Evolutionary conservation across 2,113 vertebrate genomes (phyloP).

Genomic region (Otolemur garnettii): DNA sequence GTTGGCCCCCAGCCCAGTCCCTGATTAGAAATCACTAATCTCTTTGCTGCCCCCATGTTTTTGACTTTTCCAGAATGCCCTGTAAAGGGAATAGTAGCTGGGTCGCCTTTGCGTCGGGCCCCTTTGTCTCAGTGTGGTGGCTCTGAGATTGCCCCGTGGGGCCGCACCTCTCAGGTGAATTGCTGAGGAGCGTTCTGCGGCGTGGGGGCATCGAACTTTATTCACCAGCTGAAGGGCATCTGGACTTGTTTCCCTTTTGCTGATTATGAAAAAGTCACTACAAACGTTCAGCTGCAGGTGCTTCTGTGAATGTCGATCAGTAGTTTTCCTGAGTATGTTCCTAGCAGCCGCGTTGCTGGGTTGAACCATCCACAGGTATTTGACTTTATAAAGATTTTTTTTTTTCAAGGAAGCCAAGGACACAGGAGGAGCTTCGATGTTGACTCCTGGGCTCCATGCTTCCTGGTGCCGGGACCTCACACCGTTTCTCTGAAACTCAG

Average conservation of each 20-base stretch:
- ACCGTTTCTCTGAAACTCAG: background rate
- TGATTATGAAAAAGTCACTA: background rate
- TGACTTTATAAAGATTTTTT: background rate
- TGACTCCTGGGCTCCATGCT: background rate
- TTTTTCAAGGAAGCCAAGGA: background rate
- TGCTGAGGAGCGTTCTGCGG: background rate
- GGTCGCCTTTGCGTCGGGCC: background rate
- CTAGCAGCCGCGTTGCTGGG: background rate
- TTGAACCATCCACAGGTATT: background rate
- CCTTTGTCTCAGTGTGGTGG: background rate
- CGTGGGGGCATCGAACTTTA: background rate
- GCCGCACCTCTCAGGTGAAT: background rate
- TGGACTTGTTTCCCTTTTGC: background rate
- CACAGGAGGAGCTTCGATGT: background rate
- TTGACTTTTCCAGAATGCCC: background rate
- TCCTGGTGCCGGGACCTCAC: background rate
- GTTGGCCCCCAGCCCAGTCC: background rate
- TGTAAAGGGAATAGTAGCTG: background rate
- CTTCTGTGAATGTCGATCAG: background rate
- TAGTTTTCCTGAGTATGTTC: background rate
- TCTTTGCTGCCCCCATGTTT: background rate
- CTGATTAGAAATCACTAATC: no score
- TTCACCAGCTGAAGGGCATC: background rate
- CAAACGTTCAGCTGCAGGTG: background rate
- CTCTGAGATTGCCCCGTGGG: background rate